Base-by-base conservation (phyloP, 1,140 invertebrate genomes). In the Radopholus similis region DNA sequence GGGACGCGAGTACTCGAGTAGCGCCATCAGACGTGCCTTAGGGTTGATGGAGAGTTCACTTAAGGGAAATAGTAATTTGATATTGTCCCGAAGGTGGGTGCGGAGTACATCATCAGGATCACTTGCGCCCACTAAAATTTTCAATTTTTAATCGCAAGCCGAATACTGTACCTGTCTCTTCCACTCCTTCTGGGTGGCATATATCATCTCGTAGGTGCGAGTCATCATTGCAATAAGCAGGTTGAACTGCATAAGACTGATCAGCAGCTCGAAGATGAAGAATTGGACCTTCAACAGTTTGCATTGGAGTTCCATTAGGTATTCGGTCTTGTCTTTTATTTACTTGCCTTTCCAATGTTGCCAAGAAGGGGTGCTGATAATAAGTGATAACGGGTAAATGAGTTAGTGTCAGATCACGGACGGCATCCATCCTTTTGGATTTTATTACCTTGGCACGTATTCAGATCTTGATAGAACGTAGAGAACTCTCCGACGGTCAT, bases 141-240 rank as follows among this genome's bases (percentile, higher is more conserved):
- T 6, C 5, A 11, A 21, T 28, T 21, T 6, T 54, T 13, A 44
- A 59, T 34, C 21, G 21, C 21, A 18, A 15, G 26, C n/a, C 30
- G 23, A 28, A 58, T 11, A 21, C 2, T 64, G 5, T 34, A 91
- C 90, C 87, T 97, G 94, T 85, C 95, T 85, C 85, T 97, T 93
- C 92, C 93, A 97, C 83, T 98, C 95, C 83, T 96, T 96, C 74
- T 92, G 87, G 2, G 93, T 95, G 83, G 95, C 92, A 2, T 92
- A 93, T 73, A 97, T 96, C 83, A 86, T 78, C 83, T 95, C 92
- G 83, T 98, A 97, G 23, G 95, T 97, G 83, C 97, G 95, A 1
- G 94, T 95, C 94, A 98, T 97, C 94, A 97, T 97, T 74, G 95
- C 95, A 78, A 98, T 97, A 80, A 98, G 86, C 91, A 98, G 93